These are phyloP conservation scores for Aethes cnicana DNA, from an alignment of 2,888 invertebrate species.

Conservation along the genomic window DNA sequence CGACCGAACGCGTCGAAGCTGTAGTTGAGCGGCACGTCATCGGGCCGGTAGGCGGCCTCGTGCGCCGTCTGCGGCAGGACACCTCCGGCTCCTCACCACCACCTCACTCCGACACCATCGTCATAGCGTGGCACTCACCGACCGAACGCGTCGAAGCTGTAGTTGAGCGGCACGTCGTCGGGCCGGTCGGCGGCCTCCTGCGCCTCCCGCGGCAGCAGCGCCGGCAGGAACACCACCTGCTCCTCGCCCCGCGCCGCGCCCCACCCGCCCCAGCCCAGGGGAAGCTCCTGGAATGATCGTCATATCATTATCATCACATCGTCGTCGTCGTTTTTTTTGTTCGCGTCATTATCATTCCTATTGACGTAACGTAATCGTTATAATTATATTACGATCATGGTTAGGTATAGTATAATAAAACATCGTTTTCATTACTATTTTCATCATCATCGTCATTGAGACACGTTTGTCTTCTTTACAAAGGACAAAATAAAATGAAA, in stretches of 20 bases:
- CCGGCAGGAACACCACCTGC: slow-evolving; percentile 84
- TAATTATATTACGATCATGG: no score
- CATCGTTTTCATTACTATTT: no score
- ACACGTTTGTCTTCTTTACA: no score
- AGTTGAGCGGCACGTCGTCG: slow-evolving; percentile 74
- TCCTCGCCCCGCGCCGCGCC: slow-evolving; percentile 68
- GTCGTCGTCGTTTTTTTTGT: no score
- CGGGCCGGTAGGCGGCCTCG: slow-evolving; percentile 52
- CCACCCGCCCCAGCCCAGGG: slow-evolving; percentile 48
- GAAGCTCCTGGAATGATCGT: slow-evolving; percentile 52
- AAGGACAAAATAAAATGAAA: no score
- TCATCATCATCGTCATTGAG: no score
- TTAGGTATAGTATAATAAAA: no score
- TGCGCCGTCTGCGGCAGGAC: slow-evolving; percentile 75
- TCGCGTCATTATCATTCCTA: no score
- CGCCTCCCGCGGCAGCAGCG: slow-evolving; percentile 70
- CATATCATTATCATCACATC: no score
- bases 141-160: slow-evolving; percentile 84
- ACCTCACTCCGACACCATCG: no score
- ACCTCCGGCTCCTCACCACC: slow-evolving; percentile 83
- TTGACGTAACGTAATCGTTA: no score
- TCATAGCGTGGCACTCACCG: no score
- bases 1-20: slow-evolving; percentile 84
- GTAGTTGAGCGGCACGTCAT: slow-evolving; percentile 78
- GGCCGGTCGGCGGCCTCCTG: slow-evolving; percentile 57